phyloP scores from a whole-genome alignment of 2,888 invertebrate genomes.

The Drosophila setosimentum region DNA sequence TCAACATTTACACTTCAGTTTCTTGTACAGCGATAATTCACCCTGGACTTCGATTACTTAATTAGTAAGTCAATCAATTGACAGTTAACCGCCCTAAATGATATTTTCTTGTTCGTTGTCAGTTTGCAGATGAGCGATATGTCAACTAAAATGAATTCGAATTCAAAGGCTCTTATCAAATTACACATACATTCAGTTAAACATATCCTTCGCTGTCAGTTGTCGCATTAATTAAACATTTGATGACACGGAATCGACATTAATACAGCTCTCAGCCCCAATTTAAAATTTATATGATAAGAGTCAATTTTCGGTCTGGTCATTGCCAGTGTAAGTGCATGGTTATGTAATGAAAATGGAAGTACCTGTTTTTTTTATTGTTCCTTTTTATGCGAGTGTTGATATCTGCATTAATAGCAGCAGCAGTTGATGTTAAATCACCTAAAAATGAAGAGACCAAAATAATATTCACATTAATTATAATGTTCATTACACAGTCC shows the following conservation, averaged over 20 bases:
- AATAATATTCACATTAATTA: neutral
- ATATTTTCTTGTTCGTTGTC: constrained; percentile 67
- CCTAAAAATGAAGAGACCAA: constrained; percentile 45
- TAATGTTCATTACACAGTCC: neutral
- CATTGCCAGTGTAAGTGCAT: constrained; percentile 5
- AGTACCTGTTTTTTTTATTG: constrained; percentile 55
- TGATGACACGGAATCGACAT: constrained; percentile 39
- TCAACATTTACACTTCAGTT: neutral
- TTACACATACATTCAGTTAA: neutral
- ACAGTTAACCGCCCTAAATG: constrained; percentile 49
- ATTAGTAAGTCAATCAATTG: constrained; percentile 37
- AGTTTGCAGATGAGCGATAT: constrained; percentile 21
- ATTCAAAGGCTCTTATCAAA: constrained; percentile 20
- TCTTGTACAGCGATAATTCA: neutral
- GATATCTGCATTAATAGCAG: constrained; percentile 26
- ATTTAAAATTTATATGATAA: constrained; percentile 15
- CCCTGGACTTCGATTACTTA: constrained; percentile 26
- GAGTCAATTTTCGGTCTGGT: constrained; percentile 9
- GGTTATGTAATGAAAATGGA: constrained; percentile 40
- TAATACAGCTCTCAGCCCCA: constrained; percentile 27
- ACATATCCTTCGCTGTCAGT: constrained; percentile 23
- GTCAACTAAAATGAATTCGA: constrained; percentile 36
- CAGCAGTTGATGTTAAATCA: constrained; percentile 17
- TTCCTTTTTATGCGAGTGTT: constrained; percentile 20
- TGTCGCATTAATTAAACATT: constrained; percentile 37